These are phyloP conservation scores for Tetrao urogallus DNA, from an alignment of 2,113 vertebrate species.

Conservation along the genomic window DNA sequence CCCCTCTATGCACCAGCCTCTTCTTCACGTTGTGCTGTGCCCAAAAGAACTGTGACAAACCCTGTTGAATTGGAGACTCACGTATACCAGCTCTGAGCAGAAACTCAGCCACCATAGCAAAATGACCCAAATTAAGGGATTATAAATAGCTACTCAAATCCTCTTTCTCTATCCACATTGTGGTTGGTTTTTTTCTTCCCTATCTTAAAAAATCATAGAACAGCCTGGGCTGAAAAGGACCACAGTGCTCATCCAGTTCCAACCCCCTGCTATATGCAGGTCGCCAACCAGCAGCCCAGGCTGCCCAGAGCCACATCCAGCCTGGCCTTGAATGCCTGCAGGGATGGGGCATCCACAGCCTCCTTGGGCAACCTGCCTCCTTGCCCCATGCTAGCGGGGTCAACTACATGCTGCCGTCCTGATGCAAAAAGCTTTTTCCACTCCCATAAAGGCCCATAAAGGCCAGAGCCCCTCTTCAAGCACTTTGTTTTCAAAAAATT, in stretches of 20 bases:
- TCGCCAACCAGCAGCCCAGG: too few relatives aligned
- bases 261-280: too few relatives aligned
- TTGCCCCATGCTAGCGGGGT: rapidly evolving
- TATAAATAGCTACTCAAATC: conserved; percentile 12
- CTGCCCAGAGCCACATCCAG: too few relatives aligned
- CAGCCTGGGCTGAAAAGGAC: too few relatives aligned
- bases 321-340: too few relatives aligned
- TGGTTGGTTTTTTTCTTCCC: not conserved
- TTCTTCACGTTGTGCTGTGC: not conserved
- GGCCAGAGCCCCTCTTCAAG: not conserved
- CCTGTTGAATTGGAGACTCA: not conserved
- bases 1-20: not conserved
- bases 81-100: not conserved
- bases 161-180: not conserved
- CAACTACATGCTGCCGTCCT: not conserved
- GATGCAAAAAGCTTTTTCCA: not conserved
- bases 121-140: conserved; percentile 36
- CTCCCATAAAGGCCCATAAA: not conserved
- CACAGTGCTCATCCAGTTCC: too few relatives aligned
- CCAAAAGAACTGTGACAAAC: not conserved
- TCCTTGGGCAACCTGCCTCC: not conserved
- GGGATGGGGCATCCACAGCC: too few relatives aligned
- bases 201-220: not conserved
- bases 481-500: not conserved
- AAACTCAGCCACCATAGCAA: not conserved